Conservation (phyloP, 2,888 invertebrate genomes). For the Phrixothrix hirtus region DNA sequence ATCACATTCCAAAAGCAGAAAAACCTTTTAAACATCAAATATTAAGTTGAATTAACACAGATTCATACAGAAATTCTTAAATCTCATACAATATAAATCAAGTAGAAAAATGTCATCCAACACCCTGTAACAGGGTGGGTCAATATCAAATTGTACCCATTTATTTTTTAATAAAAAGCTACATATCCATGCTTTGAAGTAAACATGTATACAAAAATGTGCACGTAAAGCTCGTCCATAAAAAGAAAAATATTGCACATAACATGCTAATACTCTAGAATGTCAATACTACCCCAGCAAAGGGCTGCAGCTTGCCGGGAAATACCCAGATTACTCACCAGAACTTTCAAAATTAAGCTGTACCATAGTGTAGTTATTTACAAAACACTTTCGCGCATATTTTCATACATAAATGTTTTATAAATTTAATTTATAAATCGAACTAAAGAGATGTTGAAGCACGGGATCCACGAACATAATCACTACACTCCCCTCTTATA, state of each 20-base stretch:
- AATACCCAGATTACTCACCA: constrained; percentile 44
- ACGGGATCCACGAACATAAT: constrained; percentile 29
- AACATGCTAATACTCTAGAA: constrained; percentile 37
- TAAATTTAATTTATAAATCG: constrained; percentile 11
- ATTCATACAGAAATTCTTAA: too few species aligned
- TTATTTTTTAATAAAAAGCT: too few species aligned
- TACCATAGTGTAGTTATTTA: constrained; percentile 44
- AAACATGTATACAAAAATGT: too few species aligned
- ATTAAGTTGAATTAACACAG: too few species aligned
- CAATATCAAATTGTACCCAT: too few species aligned
- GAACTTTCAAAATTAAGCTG: constrained; percentile 49
- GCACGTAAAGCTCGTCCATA: background rate
- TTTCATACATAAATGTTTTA: constrained; percentile 49
- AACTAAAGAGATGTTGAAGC: constrained; percentile 31
- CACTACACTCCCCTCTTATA: constrained; percentile 29
- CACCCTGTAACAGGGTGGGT: constrained; percentile 4
- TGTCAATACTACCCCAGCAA: constrained; percentile 48
- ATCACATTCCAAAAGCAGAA: too few species aligned
- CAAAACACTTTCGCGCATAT: constrained; percentile 39
- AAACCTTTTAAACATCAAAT: too few species aligned
- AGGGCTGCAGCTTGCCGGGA: constrained; percentile 41
- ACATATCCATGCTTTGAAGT: too few species aligned
- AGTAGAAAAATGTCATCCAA: background rate
- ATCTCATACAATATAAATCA: too few species aligned
- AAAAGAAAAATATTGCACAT: constrained; percentile 9